phyloP scores from a whole-genome alignment of 2,888 invertebrate species.

The Nomada lathburiana region DNA sequence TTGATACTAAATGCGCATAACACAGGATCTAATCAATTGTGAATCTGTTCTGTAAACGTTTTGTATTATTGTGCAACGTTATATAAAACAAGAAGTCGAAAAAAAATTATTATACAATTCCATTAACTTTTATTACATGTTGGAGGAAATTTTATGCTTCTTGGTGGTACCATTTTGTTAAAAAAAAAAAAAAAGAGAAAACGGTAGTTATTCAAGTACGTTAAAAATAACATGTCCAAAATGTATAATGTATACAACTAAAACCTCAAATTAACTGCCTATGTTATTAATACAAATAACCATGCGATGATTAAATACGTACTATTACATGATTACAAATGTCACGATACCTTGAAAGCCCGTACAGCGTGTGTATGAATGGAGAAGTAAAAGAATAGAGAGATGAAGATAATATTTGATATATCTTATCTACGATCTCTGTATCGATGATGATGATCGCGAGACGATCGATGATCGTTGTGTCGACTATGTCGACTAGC shows the following conservation, averaged over 20 bases:
- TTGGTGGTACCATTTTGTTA: conserved; percentile 15
- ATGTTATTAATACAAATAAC: conserved; percentile 27
- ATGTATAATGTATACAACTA: conserved; percentile 15
- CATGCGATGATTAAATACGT: conserved; percentile 21
- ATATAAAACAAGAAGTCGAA: conserved; percentile 12
- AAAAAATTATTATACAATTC: conserved; percentile 21
- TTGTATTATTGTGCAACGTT: conserved; percentile 1
- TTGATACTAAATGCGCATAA: conserved; percentile 33
- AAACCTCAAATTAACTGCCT: conserved; percentile 21
- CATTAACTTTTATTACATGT: not conserved
- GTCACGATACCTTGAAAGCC: conserved; percentile 51
- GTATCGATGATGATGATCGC: conserved; percentile 87
- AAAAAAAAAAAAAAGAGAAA: not conserved
- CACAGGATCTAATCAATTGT: conserved; percentile 34
- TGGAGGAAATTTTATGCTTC: conserved; percentile 4
- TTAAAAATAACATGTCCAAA: conserved; percentile 29
- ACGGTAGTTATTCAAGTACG: not conserved
- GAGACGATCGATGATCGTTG: conserved; percentile 85
- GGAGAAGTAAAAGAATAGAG: conserved; percentile 36
- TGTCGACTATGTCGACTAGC: conserved; percentile 87
- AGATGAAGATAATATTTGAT: conserved; percentile 27
- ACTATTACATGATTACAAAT: conserved; percentile 29
- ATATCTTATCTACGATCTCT: conserved; percentile 86
- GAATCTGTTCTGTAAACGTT: conserved; percentile 35
- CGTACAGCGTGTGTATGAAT: conserved; percentile 46